These are phyloP conservation scores for Acanthopleura granulata DNA, from an alignment of 2,888 invertebrate genomes.

Conservation along the genomic window DNA sequence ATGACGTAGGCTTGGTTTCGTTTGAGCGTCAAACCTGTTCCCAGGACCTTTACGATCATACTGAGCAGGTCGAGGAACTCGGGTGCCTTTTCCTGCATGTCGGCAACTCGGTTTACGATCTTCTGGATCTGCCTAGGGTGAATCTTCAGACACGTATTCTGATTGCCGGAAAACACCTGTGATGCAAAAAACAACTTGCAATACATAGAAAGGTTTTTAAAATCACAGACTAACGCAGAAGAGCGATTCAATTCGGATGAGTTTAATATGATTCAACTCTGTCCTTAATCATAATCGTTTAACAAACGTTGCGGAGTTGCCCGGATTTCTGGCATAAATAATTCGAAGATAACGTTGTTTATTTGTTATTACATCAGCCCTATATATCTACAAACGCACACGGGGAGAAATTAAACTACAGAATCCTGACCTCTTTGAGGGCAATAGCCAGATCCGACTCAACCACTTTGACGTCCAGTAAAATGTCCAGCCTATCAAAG, in stretches of 20 bases:
- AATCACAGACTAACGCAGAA: no score
- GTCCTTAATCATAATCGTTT: no score
- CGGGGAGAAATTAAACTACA: no score
- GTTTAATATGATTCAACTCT: no score
- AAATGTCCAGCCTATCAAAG: slow-evolving; percentile 64
- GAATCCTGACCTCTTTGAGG: slow-evolving; percentile 59
- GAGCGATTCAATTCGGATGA: no score
- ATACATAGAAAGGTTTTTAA: no score
- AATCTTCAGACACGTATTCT: slow-evolving; percentile 65
- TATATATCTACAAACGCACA: no score
- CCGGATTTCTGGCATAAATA: no score
- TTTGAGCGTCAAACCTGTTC: slow-evolving; percentile 66
- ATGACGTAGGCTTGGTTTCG: slow-evolving; percentile 69
- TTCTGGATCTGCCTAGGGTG: slow-evolving; percentile 66
- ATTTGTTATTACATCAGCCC: no score
- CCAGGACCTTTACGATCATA: slow-evolving; percentile 64
- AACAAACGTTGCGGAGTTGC: no score
- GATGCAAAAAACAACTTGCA: no score
- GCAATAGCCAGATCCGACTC: slow-evolving; percentile 65
- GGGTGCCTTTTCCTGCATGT: slow-evolving; percentile 63
- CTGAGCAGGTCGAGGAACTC: slow-evolving; percentile 65
- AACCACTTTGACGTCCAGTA: slow-evolving; percentile 65
- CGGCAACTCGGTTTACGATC: slow-evolving; percentile 63
- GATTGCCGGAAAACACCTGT: slow-evolving; percentile 67
- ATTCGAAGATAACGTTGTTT: no score